Conservation (phyloP, 2,888 invertebrate genomes). For the Agrilus mali region DNA sequence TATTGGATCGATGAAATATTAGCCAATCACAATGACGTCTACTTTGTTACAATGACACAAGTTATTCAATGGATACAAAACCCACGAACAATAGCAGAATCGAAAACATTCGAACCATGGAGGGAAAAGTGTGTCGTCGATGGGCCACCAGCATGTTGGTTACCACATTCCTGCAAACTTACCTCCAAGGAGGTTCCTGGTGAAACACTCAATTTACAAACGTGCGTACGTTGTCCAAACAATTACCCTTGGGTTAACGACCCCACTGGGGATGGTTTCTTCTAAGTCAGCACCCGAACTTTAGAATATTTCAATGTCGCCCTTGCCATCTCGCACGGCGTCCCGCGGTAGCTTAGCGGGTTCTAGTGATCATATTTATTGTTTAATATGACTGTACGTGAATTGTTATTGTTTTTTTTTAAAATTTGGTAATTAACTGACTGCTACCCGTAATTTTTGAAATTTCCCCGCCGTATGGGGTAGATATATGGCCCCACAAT, state of each 20-base stretch:
- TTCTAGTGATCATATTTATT: constrained; percentile 29
- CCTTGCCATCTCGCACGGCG: constrained; percentile 10
- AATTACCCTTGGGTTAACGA: constrained; percentile 93
- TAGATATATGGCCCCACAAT: too few species aligned
- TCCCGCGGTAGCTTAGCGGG: constrained; percentile 9
- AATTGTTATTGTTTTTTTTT: constrained; percentile 29
- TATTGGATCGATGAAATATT: constrained; percentile 88
- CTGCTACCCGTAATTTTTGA: too few species aligned
- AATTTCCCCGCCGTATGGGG: too few species aligned
- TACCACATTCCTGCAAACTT: constrained; percentile 82
- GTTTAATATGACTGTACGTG: constrained; percentile 28
- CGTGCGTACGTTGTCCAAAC: constrained; percentile 85
- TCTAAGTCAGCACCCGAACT: constrained; percentile 46
- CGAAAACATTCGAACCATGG: constrained; percentile 89
- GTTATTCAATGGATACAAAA: constrained; percentile 94
- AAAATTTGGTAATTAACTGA: constrained; percentile 11
- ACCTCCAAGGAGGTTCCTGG: constrained; percentile 89
- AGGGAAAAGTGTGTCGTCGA: constrained; percentile 88
- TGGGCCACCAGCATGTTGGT: constrained; percentile 71
- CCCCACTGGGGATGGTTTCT: constrained; percentile 81
- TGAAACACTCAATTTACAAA: constrained; percentile 86
- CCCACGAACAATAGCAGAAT: constrained; percentile 70
- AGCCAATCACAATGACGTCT: constrained; percentile 77
- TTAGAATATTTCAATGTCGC: constrained; percentile 21
- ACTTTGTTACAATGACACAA: constrained; percentile 92